phyloP scores from a whole-genome alignment of 2,797 vertebrate species.

The Scleropages formosus region DNA sequence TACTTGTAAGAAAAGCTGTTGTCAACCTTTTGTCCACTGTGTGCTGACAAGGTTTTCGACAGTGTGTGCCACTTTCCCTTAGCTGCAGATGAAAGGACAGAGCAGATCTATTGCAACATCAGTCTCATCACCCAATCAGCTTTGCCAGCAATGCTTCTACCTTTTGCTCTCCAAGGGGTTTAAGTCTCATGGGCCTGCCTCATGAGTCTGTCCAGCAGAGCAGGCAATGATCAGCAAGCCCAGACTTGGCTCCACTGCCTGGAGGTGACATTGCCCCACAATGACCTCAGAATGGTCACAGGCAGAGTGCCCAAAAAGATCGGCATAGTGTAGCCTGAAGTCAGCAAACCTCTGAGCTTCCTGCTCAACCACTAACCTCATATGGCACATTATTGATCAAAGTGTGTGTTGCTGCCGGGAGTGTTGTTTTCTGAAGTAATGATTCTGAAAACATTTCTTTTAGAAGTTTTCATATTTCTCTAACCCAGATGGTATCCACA shows the following conservation, averaged over 20 bases:
- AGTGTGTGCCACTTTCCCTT: not conserved
- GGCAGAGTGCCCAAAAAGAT: not conserved
- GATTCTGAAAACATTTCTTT: too few species aligned
- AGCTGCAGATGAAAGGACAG: not conserved
- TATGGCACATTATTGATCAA: too few species aligned
- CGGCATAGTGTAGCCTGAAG: not conserved
- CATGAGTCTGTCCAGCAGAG: not conserved
- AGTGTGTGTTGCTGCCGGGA: too few species aligned
- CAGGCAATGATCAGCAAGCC: conserved; percentile 5
- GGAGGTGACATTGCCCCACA: not conserved
- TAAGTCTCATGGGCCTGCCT: not conserved
- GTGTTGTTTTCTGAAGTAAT: too few species aligned
- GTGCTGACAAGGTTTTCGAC: not conserved
- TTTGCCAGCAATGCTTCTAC: not conserved
- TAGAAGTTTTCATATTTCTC: too few species aligned
- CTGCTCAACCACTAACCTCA: too few species aligned
- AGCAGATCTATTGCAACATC: too few species aligned
- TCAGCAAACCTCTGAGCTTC: not conserved
- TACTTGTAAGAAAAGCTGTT: conserved; percentile 6
- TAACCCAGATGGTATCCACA: too few species aligned
- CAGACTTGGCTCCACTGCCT: conserved; percentile 4
- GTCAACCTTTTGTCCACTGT: not conserved
- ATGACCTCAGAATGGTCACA: not conserved
- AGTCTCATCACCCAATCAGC: not conserved
- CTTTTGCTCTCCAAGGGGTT: not conserved